phyloP scores from a whole-genome alignment of 2,797 vertebrate species.

The Xyrichtys novacula region DNA sequence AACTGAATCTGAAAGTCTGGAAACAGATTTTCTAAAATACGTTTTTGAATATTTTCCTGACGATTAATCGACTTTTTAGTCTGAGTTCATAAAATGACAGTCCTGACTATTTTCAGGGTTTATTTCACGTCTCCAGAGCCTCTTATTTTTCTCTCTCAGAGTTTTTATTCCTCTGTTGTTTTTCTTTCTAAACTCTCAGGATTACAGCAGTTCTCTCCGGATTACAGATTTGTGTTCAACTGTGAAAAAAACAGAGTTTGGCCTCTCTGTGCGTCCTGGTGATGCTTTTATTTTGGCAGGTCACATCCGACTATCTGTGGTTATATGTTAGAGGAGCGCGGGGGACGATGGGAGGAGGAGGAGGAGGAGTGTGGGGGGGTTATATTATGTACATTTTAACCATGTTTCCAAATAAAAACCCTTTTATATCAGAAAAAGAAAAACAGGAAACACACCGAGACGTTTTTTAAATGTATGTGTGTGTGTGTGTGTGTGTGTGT shows the following conservation, averaged over 20 bases:
- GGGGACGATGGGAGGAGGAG: not conserved
- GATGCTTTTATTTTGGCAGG: constrained; percentile 14
- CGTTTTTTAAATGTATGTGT: constrained; percentile 31
- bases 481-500: not conserved
- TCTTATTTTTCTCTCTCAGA: too few relatives aligned
- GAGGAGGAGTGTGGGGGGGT: constrained; percentile 1
- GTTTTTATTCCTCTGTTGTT: too few relatives aligned
- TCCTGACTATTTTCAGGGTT: too few relatives aligned
- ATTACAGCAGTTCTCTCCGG: constrained; percentile 6
- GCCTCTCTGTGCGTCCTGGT: not conserved
- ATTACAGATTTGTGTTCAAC: not conserved
- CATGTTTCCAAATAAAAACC: constrained; percentile 81
- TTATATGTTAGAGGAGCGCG: constrained; percentile 17
- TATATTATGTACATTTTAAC: constrained; percentile 65
- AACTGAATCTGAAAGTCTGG: too few relatives aligned
- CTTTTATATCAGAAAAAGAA: constrained; percentile 71
- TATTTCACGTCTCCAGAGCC: too few relatives aligned
- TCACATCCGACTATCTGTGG: constrained; percentile 20
- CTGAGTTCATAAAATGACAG: too few relatives aligned
- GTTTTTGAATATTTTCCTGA: too few relatives aligned
- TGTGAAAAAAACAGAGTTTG: not conserved
- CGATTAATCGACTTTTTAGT: too few relatives aligned
- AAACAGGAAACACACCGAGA: constrained; percentile 27
- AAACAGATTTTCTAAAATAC: too few relatives aligned
- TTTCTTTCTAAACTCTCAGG: not conserved